These are phyloP conservation scores for Melanogrammus aeglefinus DNA, from an alignment of 2,797 vertebrate species.

Conservation along the genomic window DNA sequence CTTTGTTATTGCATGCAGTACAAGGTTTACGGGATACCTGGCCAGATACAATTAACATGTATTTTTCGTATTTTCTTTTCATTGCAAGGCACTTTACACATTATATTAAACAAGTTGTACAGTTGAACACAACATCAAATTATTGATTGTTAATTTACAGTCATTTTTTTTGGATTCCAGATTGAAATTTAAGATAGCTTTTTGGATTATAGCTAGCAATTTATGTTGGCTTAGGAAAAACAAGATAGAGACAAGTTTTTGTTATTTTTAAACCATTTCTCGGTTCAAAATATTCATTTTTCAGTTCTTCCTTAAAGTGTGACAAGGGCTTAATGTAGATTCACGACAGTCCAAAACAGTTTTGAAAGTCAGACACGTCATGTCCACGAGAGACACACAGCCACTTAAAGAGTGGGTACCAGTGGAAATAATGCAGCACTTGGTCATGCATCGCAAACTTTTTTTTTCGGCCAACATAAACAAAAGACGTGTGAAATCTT, in stretches of 20 bases:
- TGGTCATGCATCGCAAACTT: conserved; percentile 47
- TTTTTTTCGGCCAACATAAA: conserved; percentile 24
- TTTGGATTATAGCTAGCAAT: not conserved
- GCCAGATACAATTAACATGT: conserved; percentile 43
- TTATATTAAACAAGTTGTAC: conserved; percentile 12
- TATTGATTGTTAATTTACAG: conserved; percentile 1
- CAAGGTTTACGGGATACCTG: conserved; percentile 51
- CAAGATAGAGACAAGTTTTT: not conserved
- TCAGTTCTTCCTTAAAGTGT: not conserved
- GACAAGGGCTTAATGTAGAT: not conserved
- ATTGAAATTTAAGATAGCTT: not conserved
- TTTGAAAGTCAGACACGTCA: not conserved
- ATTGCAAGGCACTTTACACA: conserved; percentile 53
- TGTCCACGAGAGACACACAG: not conserved
- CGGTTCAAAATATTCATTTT: not conserved
- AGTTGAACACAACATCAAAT: conserved; percentile 1
- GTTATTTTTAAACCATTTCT: not conserved
- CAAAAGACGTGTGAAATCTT: not conserved
- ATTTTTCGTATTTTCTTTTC: conserved; percentile 22
- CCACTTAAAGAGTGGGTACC: too few species aligned
- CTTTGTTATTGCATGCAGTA: conserved; percentile 73
- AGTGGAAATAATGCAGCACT: conserved; percentile 46
- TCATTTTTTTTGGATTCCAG: not conserved
- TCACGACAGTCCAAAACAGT: not conserved
- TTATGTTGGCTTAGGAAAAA: not conserved